Conservation (phyloP, 1,140 invertebrate species). For the Pissodes strobi region DNA sequence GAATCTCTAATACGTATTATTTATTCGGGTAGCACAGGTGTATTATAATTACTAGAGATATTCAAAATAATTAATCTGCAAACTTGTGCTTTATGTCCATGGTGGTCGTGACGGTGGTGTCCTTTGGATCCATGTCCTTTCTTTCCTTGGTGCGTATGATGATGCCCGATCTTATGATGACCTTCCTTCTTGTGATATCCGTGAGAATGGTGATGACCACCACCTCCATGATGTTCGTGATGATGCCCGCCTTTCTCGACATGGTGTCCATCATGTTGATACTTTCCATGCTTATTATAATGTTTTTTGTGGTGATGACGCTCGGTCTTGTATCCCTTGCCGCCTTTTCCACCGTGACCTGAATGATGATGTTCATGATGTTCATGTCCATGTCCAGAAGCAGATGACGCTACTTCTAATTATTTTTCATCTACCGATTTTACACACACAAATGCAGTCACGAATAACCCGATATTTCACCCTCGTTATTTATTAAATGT, state of each 20-base stretch:
- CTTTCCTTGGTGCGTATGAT: constrained; percentile 67
- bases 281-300: constrained; percentile 73
- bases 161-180: constrained; percentile 69
- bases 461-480: constrained; percentile 41
- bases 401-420: neutral
- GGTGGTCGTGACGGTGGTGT: constrained; percentile 75
- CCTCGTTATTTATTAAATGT: too few species aligned
- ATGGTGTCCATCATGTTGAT: constrained; percentile 72
- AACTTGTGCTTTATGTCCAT: constrained; percentile 74
- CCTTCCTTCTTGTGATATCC: constrained; percentile 71
- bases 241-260: constrained; percentile 74
- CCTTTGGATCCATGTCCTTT: constrained; percentile 70
- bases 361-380: constrained; percentile 67
- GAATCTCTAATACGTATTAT: too few species aligned
- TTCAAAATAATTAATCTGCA: too few species aligned
- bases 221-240: constrained; percentile 75
- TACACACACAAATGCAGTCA: constrained; percentile 10
- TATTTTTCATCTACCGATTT: neutral
- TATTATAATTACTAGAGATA: too few species aligned
- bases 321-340: constrained; percentile 69
- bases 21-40: too few species aligned
- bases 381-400: constrained; percentile 45
- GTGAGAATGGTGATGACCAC: constrained; percentile 70
- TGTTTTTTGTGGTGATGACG: constrained; percentile 71
- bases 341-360: constrained; percentile 67